Evolutionary conservation across 2,888 invertebrate species (phyloP).

Genomic region (Aphodius sticticus): DNA sequence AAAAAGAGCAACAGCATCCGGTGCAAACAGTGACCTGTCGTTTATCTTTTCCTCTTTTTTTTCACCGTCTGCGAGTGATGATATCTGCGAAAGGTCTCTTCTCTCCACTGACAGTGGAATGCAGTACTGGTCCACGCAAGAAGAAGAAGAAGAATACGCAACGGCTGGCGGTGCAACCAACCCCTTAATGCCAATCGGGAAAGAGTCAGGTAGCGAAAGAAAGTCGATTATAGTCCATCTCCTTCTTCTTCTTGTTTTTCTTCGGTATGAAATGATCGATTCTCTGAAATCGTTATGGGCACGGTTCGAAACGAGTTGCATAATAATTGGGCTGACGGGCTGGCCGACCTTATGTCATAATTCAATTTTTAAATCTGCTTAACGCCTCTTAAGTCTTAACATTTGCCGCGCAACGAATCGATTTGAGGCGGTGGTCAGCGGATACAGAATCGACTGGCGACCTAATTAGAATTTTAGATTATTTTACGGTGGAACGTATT

Average conservation of each 20-base stretch:
- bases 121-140: background rate
- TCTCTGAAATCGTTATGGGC: constrained; percentile 21
- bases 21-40: background rate
- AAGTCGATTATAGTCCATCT: background rate
- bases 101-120: background rate
- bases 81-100: background rate
- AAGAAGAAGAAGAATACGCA: background rate
- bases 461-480: background rate
- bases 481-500: background rate
- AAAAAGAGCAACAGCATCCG: background rate
- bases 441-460: background rate
- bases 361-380: background rate
- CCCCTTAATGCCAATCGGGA: background rate
- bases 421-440: too few relatives aligned
- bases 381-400: background rate
- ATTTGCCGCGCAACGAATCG: too few relatives aligned
- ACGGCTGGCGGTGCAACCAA: background rate
- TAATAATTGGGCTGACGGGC: constrained; percentile 15
- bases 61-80: background rate
- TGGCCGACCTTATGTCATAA: background rate
- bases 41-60: background rate
- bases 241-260: background rate
- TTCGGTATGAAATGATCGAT: constrained; percentile 17
- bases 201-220: background rate
- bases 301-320: constrained; percentile 18